Evolutionary conservation across 2,888 invertebrate genomes (phyloP).

Genomic region (Melanophora roralis): DNA sequence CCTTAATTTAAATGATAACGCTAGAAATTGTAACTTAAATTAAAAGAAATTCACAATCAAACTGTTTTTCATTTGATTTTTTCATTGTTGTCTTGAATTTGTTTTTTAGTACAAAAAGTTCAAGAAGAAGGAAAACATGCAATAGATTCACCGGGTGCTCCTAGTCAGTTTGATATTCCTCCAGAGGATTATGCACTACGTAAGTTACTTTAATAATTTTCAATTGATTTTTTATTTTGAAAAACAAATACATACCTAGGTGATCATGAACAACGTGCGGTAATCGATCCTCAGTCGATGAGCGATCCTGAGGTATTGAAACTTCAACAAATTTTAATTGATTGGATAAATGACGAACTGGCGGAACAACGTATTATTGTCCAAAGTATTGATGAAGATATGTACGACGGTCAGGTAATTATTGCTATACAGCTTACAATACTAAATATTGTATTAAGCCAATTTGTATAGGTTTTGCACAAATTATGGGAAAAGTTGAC

Average conservation of each 20-base stretch:
- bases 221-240: no score
- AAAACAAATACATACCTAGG: constrained; percentile 81
- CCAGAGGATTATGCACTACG: constrained; percentile 95
- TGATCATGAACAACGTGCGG: constrained; percentile 97
- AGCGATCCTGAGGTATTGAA: constrained; percentile 92
- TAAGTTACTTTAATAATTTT: constrained; percentile 76
- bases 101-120: constrained; percentile 91
- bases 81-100: no score
- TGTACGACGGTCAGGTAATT: constrained; percentile 94
- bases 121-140: constrained; percentile 97
- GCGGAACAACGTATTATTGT: constrained; percentile 98
- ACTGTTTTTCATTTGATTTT: no score
- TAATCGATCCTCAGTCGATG: constrained; percentile 92
- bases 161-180: constrained; percentile 89
- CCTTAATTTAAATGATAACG: no score
- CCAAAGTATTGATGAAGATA: constrained; percentile 95
- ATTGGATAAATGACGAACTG: constrained; percentile 99
- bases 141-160: constrained; percentile 96
- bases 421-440: background rate
- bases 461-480: constrained; percentile 81
- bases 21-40: no score
- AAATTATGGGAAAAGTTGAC: constrained; percentile 90
- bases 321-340: constrained; percentile 90
- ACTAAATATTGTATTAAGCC: background rate
- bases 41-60: background rate